Conservation (phyloP, 2,113 vertebrate genomes). For the Vidua macroura region DNA sequence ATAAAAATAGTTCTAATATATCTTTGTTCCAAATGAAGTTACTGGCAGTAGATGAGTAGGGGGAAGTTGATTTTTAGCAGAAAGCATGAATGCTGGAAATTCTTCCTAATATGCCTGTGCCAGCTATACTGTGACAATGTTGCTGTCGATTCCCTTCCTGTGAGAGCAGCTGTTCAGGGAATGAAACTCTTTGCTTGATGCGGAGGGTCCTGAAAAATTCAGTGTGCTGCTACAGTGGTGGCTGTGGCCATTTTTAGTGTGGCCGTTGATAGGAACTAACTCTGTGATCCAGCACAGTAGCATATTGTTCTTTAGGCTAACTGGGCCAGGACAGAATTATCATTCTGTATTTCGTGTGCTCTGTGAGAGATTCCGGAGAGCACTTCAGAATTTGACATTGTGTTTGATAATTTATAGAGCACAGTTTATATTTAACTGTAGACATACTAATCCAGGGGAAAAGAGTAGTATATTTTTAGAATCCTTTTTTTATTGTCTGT, state of each 20-base stretch:
- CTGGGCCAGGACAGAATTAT: conserved; percentile 50
- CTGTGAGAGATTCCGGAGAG: not conserved
- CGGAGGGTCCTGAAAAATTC: conserved; percentile 32
- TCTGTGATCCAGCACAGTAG: not conserved
- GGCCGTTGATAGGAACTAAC: not conserved
- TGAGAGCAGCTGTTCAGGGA: conserved; percentile 51
- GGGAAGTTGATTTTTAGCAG: conserved; percentile 53
- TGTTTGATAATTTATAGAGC: conserved; percentile 64
- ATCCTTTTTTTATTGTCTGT: conserved; percentile 43
- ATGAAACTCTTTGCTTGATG: conserved; percentile 17
- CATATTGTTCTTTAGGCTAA: conserved; percentile 40
- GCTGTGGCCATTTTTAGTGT: conserved; percentile 12
- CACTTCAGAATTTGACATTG: conserved; percentile 63
- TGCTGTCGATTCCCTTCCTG: conserved; percentile 39
- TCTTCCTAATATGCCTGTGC: conserved; percentile 24
- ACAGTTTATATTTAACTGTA: conserved; percentile 67
- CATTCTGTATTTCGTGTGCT: conserved; percentile 9
- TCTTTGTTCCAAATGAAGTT: conserved; percentile 58
- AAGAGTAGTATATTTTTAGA: conserved; percentile 61
- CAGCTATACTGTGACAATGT: conserved; percentile 38
- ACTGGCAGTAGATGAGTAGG: conserved; percentile 55
- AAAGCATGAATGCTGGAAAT: conserved; percentile 45
- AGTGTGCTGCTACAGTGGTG: not conserved
- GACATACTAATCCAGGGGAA: conserved; percentile 55
- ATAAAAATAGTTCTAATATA: conserved; percentile 53